Base-by-base conservation (phyloP, 2,113 vertebrate species). In the Opisthocomus hoazin region DNA sequence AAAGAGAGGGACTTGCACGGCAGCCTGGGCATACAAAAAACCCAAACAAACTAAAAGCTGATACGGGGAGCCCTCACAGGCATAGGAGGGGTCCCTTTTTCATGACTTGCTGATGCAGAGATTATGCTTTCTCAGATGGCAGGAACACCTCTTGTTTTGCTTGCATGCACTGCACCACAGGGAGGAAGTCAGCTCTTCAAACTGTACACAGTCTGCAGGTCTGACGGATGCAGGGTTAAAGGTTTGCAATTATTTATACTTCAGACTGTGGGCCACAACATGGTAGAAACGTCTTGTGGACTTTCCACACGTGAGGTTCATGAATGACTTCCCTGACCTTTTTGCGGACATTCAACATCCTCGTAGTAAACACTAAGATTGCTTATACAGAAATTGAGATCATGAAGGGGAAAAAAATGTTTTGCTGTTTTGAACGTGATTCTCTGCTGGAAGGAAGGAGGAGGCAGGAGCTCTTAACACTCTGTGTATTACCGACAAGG, bases 321-420 rank as follows among this genome's bases (percentile, higher is more conserved):
- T 51, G 53, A 94, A 57, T 87, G 36, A 89, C 77, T 89, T 57
- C 41, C 39, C 32, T 46, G 70, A 81, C 84, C 69, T 94, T 90
- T 90, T 24, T 64, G 48, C 76, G 92, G 86, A 84, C 32, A n/a
- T 89, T 77, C 50, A 57, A 21, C 80, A 83, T 89, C 61, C 61
- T 81, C 0, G 1, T 89, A 91, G 90, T 89, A 96, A 97, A 96
- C 81, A 93, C 48, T 81, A 83, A 83, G 83, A 82, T 39, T 89
- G 74, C 77, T 94, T 93, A 79, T 36, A 92, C 3, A 21, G 84
- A 91, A 94, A 94, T 29, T 91, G 81, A 96, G 83, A 69, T 89
- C 84, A 82, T 16, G 53, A 95, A 91, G 53, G 54, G 51, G 58
- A 86, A 97, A 94, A 88, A 95, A 75, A 14, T 10, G 37, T 84